Conservation (phyloP, 2,113 vertebrate species). For the Etia nguti region DNA sequence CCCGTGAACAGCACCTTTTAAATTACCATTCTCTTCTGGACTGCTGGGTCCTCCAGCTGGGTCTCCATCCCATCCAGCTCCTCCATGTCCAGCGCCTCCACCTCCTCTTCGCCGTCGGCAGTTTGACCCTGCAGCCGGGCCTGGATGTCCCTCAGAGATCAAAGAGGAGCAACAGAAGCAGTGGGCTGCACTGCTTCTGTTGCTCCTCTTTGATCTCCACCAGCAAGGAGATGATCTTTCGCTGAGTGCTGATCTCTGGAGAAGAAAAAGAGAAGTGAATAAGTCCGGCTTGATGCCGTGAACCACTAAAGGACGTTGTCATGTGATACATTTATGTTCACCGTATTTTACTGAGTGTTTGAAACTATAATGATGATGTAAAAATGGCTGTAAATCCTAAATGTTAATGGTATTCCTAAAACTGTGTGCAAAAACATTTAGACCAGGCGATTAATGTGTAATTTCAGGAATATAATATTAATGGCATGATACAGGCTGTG, state of each 20-base stretch:
- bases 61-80: slow-evolving; percentile 57
- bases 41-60: slow-evolving; percentile 35
- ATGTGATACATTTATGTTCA: background rate
- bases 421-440: background rate
- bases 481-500: background rate
- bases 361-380: background rate
- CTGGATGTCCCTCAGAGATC: slow-evolving; percentile 59
- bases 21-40: slow-evolving; percentile 50
- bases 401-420: background rate
- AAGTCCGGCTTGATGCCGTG: background rate
- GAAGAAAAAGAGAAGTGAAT: background rate
- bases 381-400: background rate
- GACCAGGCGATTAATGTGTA: background rate
- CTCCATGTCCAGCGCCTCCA: slow-evolving; percentile 52
- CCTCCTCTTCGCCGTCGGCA: slow-evolving; percentile 5
- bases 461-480: background rate
- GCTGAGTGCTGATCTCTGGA: slow-evolving; percentile 41
- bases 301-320: background rate
- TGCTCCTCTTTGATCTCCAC: slow-evolving; percentile 64
- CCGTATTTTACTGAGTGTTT: background rate
- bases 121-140: slow-evolving; percentile 43
- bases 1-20: background rate
- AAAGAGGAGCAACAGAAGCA: too few species aligned
- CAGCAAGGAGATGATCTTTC: slow-evolving; percentile 47
- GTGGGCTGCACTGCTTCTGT: slow-evolving; percentile 53